Base-by-base conservation (phyloP, 2,888 invertebrate species). In the Caenorhabditis parvicauda region DNA sequence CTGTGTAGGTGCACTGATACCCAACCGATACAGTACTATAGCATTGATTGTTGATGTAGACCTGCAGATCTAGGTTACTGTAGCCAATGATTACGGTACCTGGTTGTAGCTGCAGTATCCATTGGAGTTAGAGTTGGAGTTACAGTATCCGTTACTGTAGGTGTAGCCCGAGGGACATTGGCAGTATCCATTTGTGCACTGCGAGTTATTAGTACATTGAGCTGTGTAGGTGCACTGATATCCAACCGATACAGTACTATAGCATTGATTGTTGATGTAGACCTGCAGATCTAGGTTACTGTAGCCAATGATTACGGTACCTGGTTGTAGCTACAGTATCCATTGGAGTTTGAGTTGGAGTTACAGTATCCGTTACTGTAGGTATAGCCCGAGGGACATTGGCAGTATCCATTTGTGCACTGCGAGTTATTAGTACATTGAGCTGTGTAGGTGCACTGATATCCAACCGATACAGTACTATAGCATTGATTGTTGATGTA, bases 151-250 rank as follows among this genome's bases (percentile, higher is more conserved):
- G 38, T 53, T 61, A 21, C 54, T 41, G 29, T 51, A 52, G 32
- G 43, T 48, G 5, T 47, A 45, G 19, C 62, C 62, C n/a, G 56
- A 39, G 3, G 62, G 54, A 21, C 62, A 62, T 35, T 61, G 61
- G 25, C 65, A 65, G 28, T 52, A 19, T 21, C 37, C 51, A 41
- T 65, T 65, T 28, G 55, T 53, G 50, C 65, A 65, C 38, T 46
- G 45, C n/a, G 62, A 55, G 17, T 43, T 58, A 2, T 48, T 53
- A 7, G 59, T 48, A 45, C 75, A 75, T 38, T 75, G 75, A 37
- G 63, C 52, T 21, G 64, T 64, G 54, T 60, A 52, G 0, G 38
- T 46, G 28, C 75, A 75, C n/a, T 57, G 52, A 6, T 59, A 57
- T 1, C 72, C 72, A 7, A 67, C 49, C 4, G 54, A 42, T 7